A percentile compares a stretch with the other conserved stretches of the same genome.
phyloP scores from a whole-genome alignment of 2,888 invertebrate species.

The Aleiodes leptofemur region DNA sequence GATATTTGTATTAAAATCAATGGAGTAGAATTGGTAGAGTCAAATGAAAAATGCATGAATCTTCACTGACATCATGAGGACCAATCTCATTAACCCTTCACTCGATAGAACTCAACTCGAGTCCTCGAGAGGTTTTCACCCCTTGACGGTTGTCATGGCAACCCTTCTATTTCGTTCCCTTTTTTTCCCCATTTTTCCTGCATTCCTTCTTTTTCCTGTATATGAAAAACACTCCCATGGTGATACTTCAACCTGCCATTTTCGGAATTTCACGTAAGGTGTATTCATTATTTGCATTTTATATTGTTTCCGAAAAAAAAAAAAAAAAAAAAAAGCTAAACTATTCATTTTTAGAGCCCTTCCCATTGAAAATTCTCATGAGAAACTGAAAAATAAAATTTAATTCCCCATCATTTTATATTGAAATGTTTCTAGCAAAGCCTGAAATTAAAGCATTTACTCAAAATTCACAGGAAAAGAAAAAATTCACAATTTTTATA shows the following conservation, averaged over 20 bases:
- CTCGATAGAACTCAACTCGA: constrained; percentile 59
- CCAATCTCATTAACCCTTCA: constrained; percentile 71
- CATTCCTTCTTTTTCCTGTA: constrained; percentile 2
- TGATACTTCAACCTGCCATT: constrained; percentile 52
- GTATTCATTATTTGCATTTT: background rate
- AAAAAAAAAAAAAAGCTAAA: background rate
- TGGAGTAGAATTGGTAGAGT: constrained; percentile 20
- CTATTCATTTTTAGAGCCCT: background rate
- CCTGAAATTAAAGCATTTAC: no score
- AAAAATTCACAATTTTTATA: no score
- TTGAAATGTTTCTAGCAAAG: no score
- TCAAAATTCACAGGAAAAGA: no score
- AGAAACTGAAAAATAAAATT: no score
- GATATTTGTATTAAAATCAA: no score
- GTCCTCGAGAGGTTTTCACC: constrained; percentile 62
- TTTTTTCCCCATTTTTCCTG: constrained; percentile 40
- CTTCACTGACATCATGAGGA: constrained; percentile 38
- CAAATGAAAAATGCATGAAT: constrained; percentile 35
- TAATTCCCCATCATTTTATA: no score
- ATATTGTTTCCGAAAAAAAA: background rate
- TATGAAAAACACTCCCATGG: constrained; percentile 36
- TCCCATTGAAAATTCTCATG: background rate
- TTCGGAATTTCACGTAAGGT: constrained; percentile 46
- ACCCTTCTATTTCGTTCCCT: constrained; percentile 58
- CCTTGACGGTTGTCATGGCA: constrained; percentile 65